phyloP scores from a whole-genome alignment of 2,797 vertebrate species.

The Aplochiton taeniatus region DNA sequence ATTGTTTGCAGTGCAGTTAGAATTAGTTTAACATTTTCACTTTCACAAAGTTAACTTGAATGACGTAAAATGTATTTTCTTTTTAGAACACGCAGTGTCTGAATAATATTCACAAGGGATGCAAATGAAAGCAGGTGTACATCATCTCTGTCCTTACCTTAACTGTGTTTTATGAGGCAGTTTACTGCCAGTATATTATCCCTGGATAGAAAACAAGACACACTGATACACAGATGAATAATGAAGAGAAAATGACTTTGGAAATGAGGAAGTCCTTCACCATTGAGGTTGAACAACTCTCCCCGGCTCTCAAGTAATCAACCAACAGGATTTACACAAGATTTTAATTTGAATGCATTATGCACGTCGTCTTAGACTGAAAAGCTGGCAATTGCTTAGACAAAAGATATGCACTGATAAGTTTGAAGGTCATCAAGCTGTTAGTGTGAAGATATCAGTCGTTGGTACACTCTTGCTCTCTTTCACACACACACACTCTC shows the following conservation, averaged over 20 bases:
- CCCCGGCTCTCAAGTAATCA: constrained; percentile 77
- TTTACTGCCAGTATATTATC: constrained; percentile 51
- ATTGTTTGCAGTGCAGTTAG: constrained; percentile 28
- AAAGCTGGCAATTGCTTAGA: constrained; percentile 64
- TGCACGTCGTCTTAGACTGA: constrained; percentile 69
- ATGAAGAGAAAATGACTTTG: constrained; percentile 72
- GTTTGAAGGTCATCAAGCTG: constrained; percentile 78
- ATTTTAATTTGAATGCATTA: constrained; percentile 80
- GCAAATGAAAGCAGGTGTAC: no score
- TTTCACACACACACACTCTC: constrained; percentile 3
- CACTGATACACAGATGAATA: constrained; percentile 66
- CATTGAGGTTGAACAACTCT: constrained; percentile 73
- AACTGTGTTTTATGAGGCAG: constrained; percentile 33
- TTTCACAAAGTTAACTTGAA: no score
- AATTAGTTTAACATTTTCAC: no score
- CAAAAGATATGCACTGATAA: constrained; percentile 73
- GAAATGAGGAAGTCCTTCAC: constrained; percentile 75
- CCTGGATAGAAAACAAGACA: constrained; percentile 58
- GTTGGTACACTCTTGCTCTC: constrained; percentile 33
- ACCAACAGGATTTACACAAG: constrained; percentile 73
- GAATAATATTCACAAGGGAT: no score
- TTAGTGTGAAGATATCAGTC: constrained; percentile 62
- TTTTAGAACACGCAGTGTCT: no score
- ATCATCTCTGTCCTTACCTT: background rate
- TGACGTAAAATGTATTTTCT: no score